Evolutionary conservation across 92 coral and sea anemone species (phyloP).

Genomic region (Hydrozoanthus gracilis): DNA sequence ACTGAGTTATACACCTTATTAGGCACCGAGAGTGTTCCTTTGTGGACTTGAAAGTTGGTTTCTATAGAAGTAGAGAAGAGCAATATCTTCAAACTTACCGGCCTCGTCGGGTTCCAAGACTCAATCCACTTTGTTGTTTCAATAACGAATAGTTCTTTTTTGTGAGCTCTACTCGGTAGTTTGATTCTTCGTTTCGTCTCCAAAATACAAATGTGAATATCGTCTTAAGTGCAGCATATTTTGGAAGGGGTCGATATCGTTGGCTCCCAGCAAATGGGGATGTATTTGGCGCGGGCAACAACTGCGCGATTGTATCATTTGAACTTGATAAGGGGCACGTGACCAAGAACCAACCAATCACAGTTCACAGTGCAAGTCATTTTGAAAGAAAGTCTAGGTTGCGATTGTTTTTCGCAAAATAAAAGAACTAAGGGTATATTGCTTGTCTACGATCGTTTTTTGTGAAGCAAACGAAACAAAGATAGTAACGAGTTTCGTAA

Average conservation of each 20-base stretch:
- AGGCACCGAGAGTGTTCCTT: neutral
- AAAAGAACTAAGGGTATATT: too few relatives aligned
- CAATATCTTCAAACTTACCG: slow-evolving; percentile 39
- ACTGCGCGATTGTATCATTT: too few relatives aligned
- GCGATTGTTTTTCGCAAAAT: too few relatives aligned
- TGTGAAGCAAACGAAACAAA: too few relatives aligned
- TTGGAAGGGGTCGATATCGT: slow-evolving; percentile 1
- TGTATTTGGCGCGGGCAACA: too few relatives aligned
- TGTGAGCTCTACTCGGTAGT: slow-evolving; percentile 61
- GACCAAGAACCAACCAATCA: too few relatives aligned
- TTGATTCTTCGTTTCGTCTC: slow-evolving; percentile 45
- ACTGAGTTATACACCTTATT: too few relatives aligned
- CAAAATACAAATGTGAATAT: slow-evolving; percentile 47
- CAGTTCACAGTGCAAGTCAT: too few relatives aligned
- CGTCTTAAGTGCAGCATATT: slow-evolving; percentile 51
- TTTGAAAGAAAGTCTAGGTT: too few relatives aligned
- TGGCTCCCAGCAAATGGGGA: neutral
- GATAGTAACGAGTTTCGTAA: too few relatives aligned
- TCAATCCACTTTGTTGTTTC: slow-evolving; percentile 61
- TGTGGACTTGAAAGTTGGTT: slow-evolving; percentile 53
- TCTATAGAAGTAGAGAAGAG: slow-evolving; percentile 13
- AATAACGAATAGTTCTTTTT: slow-evolving; percentile 38
- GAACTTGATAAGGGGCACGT: too few relatives aligned
- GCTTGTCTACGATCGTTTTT: too few relatives aligned
- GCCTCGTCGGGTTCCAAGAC: slow-evolving; percentile 47